These are phyloP conservation scores for Elegia similella DNA, from an alignment of 2,888 invertebrate genomes.

Conservation along the genomic window DNA sequence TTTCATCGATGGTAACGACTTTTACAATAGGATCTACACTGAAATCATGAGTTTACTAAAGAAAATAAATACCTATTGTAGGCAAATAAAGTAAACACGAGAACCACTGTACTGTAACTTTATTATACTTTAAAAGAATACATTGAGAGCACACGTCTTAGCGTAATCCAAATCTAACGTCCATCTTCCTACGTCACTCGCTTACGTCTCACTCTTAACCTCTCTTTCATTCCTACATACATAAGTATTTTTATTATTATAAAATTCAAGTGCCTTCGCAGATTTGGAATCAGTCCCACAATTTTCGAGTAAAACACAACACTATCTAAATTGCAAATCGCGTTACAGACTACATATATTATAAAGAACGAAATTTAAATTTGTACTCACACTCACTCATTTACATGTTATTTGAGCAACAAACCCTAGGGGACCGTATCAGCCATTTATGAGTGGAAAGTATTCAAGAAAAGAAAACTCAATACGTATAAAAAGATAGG, in stretches of 20 bases:
- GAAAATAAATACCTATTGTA: no score
- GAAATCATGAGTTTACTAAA: no score
- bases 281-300: conserved; percentile 2
- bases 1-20: no score
- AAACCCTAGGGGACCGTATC: conserved; percentile 78
- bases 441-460: conserved; percentile 80
- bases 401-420: conserved; percentile 79
- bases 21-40: no score
- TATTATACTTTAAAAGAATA: no score
- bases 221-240: no score
- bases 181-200: no score
- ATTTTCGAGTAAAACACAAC: conserved; percentile 4
- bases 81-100: no score
- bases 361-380: conserved; percentile 62
- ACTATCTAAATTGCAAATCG: conserved; percentile 33
- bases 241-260: not conserved
- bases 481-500: conserved; percentile 73
- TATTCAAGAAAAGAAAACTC: conserved; percentile 80
- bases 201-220: no score
- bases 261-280: not conserved
- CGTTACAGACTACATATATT: conserved; percentile 42
- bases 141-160: no score
- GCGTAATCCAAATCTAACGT: no score
- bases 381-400: conserved; percentile 69
- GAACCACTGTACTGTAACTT: no score